Conservation (phyloP, 23 tunicate genomes). For the Botrylloides violaceus region DNA sequence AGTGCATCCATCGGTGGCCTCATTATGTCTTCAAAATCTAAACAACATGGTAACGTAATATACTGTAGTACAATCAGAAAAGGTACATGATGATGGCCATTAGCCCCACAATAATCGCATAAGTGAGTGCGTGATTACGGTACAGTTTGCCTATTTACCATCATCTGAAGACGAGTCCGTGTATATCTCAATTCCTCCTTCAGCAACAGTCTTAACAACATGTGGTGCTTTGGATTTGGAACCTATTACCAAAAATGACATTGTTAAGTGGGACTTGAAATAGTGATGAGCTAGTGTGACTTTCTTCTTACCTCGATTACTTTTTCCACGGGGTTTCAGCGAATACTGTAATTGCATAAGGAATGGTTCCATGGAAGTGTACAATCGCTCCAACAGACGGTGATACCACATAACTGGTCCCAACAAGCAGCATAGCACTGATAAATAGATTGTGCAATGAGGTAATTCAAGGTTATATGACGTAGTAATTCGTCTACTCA, state of each 20-base stretch:
- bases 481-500: not conserved
- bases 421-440: slow-evolving; percentile 37
- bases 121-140: not conserved
- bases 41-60: not conserved
- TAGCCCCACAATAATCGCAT: not conserved
- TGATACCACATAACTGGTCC: slow-evolving; percentile 60
- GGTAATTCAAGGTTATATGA: not conserved
- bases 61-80: too few species aligned
- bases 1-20: slow-evolving; percentile 49
- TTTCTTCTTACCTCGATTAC: not conserved
- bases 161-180: not conserved
- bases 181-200: not conserved
- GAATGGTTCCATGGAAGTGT: slow-evolving; percentile 49
- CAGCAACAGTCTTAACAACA: not conserved
- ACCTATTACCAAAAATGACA: too few species aligned
- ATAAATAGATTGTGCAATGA: not conserved
- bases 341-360: slow-evolving; percentile 60
- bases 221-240: not conserved
- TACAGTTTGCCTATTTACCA: not conserved
- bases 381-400: slow-evolving; percentile 26
- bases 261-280: too few species aligned
- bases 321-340: slow-evolving; percentile 25
- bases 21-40: slow-evolving; percentile 55
- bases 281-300: not conserved
- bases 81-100: too few species aligned